Evolutionary conservation across 2,888 invertebrate species (phyloP), one percentile per base, ranked within the genome.

Genomic region (Dryadula phaetusa): DNA sequence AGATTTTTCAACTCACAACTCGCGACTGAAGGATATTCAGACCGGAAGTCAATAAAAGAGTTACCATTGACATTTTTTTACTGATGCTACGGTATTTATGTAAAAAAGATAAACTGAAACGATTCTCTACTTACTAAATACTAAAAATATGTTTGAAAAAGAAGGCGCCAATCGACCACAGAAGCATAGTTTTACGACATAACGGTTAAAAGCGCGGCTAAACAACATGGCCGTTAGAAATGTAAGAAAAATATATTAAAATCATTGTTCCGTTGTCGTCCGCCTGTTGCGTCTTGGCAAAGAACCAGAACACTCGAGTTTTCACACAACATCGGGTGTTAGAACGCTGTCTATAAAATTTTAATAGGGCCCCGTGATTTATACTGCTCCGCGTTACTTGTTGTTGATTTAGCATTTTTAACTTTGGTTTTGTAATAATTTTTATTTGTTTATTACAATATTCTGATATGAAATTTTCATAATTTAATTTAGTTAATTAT

Each of bases 261-360:
- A 65, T 56, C 46, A 65, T 70, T 65, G 72, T 72, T 58, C 64
- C 61, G 65, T 67, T 64, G 46, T 61, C 58, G 66, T 34, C 58
- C 75, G 86, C 87, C 86, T 87, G 87, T 87, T 87, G 87, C 86
- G 80, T 47, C 32, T 74, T 87, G 87, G 87, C 82, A 0, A 1
- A 1, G 25, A 58, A 85, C 87, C 87, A 87, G 72, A 46, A 62
- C 70, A 74, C 72, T 75, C 67, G 76, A 79, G 75, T 79, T 78
- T 77, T 77, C 80, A 77, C 73, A 81, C 78, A 76, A 74, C 77
- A 77, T 78, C 76, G 76, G 80, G 76, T 70, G 77, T 76, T 80
- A 78, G 78, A 81, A 79, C 79, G 75, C 75, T 76, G 75, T 70
- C 73, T 72, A 70, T 75, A 74, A 74, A 67, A 62, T 67, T 65